Conservation (phyloP, 2,797 vertebrate genomes). For the Schizopygopsis pylzovi region DNA sequence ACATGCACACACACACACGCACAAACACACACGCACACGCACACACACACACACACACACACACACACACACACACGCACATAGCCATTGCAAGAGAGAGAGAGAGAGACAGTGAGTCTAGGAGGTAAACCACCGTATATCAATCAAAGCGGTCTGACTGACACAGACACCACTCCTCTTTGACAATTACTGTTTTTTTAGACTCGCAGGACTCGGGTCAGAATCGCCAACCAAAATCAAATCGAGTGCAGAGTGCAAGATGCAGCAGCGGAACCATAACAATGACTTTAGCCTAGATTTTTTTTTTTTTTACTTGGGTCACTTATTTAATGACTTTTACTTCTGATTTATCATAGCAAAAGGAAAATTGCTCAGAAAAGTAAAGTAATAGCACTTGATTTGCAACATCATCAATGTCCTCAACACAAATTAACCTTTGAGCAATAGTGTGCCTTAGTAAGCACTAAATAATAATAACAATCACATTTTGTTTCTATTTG, state of each 20-base stretch:
- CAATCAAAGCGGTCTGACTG: slow-evolving; percentile 33
- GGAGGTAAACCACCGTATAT: not conserved
- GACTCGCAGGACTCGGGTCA: not conserved
- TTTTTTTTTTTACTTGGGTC: no score
- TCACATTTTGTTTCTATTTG: not conserved
- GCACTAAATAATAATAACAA: not conserved
- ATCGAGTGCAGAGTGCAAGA: not conserved
- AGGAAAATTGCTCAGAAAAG: not conserved
- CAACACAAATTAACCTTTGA: not conserved
- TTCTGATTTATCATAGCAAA: not conserved
- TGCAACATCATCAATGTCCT: not conserved
- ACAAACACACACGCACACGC: slow-evolving; percentile 55
- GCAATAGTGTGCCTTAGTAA: not conserved
- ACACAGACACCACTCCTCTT: slow-evolving; percentile 19
- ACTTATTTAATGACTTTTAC: not conserved
- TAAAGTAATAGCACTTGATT: not conserved
- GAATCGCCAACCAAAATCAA: slow-evolving; percentile 4
- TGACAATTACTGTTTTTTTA: slow-evolving; percentile 44
- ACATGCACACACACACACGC: slow-evolving; percentile 45
- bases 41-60: slow-evolving; percentile 55
- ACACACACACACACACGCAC: slow-evolving; percentile 22
- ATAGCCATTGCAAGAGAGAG: not conserved
- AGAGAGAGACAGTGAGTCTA: not conserved
- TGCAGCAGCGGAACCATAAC: not conserved
- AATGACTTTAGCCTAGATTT: not conserved